Conservation (phyloP, 2,797 vertebrate species). For the Hoplostethus mediterraneus region DNA sequence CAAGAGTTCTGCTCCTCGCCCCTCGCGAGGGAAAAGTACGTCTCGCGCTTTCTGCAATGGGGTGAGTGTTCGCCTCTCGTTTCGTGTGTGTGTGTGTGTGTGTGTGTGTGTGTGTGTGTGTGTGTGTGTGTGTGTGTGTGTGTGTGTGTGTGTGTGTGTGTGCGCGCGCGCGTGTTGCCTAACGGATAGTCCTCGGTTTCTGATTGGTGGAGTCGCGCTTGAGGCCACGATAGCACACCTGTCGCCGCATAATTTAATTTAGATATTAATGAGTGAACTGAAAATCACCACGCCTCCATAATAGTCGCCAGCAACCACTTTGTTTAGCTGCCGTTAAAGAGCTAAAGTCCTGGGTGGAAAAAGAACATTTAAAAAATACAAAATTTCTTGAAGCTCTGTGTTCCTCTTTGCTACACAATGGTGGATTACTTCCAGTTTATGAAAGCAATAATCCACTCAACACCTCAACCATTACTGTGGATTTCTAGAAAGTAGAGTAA, state of each 20-base stretch:
- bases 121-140: neutral
- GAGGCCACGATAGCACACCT: too few relatives aligned
- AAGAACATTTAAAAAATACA: neutral
- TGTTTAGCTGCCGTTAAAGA: constrained; percentile 1
- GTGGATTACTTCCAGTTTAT: too few relatives aligned
- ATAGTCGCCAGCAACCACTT: neutral
- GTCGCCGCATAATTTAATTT: neutral
- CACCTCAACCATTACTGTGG: too few relatives aligned
- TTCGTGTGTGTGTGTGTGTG: neutral
- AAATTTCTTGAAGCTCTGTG: too few relatives aligned
- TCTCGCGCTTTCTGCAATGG: constrained; percentile 87
- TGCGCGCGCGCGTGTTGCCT: neutral
- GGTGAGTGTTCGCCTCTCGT: constrained; percentile 79
- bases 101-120: constrained; percentile 7
- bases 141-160: constrained; percentile 7
- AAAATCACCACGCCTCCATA: too few relatives aligned
- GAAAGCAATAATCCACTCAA: too few relatives aligned
- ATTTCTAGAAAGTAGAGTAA: too few relatives aligned
- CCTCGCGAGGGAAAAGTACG: constrained; percentile 84
- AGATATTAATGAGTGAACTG: too few relatives aligned
- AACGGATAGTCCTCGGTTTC: neutral
- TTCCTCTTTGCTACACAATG: too few relatives aligned
- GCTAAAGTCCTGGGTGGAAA: neutral
- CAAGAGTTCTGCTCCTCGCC: constrained; percentile 86
- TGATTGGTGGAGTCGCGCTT: neutral